Evolutionary conservation across 1,140 invertebrate genomes (phyloP), one percentile per base, ranked within the genome.

Genomic region (Leptonema lineaticorne): DNA sequence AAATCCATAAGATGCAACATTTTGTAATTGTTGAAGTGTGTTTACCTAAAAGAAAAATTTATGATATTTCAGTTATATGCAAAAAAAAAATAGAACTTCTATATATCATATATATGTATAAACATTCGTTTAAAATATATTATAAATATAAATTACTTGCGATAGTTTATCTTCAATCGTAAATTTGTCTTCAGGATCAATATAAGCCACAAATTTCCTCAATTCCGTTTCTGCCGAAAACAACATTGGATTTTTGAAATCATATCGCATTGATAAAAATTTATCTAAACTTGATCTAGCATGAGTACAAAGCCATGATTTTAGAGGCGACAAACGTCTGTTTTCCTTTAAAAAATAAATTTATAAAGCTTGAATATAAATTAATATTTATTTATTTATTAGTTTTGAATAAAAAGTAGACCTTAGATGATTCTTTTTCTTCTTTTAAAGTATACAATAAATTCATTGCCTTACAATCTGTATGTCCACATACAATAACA

Each of bases 381-480:
- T 5, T 33, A 33, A 11, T 33, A 11, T 33, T 5, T 37, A 65
- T 63, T 26, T 18, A 67, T 16, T n/a, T n/a, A n/a, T n/a, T n/a
- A n/a, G n/a, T 8, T 22, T 6, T 41, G 27, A 14, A 26, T 18
- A 59, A 59, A 33, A 28, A 63, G 45, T 16, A 48, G 77, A 90
- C 89, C 76, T 86, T 84, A 41, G 85, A 91, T 16, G 89, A 85
- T 77, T 89, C 89, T 74, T 92, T 86, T 70, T 89, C 87, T 78
- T 93, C 89, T 72, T 88, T 87, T 37, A 97, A 79, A 75, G 90
- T 86, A 76, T 95, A 94, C 1, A 98, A 81, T 41, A 96, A 84
- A 85, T 97, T 96, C 89, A 97, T 97, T 3, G 96, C 95, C 86
- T 98, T 98, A 78, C 96, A 98, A 79, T 98, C 96, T 50, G 95